Percentiles rank a stretch among this genome's conserved stretches.
Evolutionary conservation across 2,797 vertebrate genomes (phyloP).

Genomic region (Sebastes aleutianus): DNA sequence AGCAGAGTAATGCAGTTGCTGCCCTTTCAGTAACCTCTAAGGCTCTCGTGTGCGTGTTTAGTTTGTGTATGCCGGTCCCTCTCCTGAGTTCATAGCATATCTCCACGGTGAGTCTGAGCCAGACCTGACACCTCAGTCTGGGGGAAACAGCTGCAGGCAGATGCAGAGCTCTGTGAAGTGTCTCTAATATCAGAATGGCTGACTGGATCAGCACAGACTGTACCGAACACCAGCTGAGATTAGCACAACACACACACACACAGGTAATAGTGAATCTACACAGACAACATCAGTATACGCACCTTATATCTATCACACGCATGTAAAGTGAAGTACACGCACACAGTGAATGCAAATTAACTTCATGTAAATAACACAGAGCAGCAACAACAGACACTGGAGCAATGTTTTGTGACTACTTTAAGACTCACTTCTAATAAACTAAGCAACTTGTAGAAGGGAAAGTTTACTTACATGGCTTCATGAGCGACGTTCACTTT

Average conservation of each 20-base stretch:
- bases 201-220: slow-evolving; percentile 30
- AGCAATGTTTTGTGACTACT: neutral
- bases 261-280: neutral
- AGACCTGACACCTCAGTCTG: slow-evolving; percentile 57
- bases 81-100: slow-evolving; percentile 10
- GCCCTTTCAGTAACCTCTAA: slow-evolving; percentile 25
- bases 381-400: neutral
- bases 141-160: slow-evolving; percentile 60
- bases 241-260: neutral
- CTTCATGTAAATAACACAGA: slow-evolving; percentile 6
- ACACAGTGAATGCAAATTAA: slow-evolving; percentile 15
- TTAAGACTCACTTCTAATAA: neutral
- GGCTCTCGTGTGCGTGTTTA: neutral
- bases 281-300: neutral
- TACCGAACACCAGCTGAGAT: slow-evolving; percentile 5
- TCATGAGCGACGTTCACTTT: slow-evolving; percentile 45
- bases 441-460: neutral
- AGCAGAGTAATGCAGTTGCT: neutral
- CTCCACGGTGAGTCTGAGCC: slow-evolving; percentile 32
- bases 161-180: slow-evolving; percentile 57
- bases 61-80: slow-evolving; percentile 4
- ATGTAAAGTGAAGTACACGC: neutral
- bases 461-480: slow-evolving; percentile 60
- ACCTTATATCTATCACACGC: neutral
- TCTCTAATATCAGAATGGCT: slow-evolving; percentile 45